Evolutionary conservation across 2,113 vertebrate genomes (phyloP).

Genomic region (Rhynchopsitta pachyrhyncha): DNA sequence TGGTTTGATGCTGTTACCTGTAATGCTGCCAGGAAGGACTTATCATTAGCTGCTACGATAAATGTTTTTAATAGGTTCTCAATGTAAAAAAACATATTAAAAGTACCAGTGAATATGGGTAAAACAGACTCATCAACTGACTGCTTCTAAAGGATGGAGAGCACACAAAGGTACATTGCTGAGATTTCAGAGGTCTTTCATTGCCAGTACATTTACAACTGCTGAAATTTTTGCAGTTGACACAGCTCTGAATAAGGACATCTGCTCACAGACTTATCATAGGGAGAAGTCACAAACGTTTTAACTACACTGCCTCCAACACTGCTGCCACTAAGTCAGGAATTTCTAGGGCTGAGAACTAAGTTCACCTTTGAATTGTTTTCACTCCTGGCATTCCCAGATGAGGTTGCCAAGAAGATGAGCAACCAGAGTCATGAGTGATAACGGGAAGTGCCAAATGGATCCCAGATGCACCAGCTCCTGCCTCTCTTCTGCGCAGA

Average conservation of each 20-base stretch:
- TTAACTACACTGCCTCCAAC: background rate
- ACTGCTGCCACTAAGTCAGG: background rate
- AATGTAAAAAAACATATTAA: background rate
- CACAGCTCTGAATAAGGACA: background rate
- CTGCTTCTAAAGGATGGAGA: background rate
- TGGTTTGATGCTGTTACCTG: background rate
- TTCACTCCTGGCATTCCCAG: background rate
- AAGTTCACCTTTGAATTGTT: background rate
- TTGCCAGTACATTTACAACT: background rate
- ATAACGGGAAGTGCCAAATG: conserved; percentile 1
- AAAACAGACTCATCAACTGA: background rate
- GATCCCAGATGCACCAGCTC: background rate
- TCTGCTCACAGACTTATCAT: background rate
- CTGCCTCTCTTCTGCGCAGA: background rate
- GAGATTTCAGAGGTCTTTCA: background rate
- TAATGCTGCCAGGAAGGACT: background rate
- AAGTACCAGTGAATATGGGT: background rate
- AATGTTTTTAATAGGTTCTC: background rate
- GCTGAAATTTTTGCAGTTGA: background rate
- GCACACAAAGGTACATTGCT: background rate
- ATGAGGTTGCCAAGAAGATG: background rate
- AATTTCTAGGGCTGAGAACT: background rate
- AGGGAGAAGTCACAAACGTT: background rate
- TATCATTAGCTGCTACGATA: background rate
- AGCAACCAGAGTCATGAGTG: background rate